phyloP scores from a whole-genome alignment of 2,888 invertebrate genomes.

The Chrysotoxum bicinctum region DNA sequence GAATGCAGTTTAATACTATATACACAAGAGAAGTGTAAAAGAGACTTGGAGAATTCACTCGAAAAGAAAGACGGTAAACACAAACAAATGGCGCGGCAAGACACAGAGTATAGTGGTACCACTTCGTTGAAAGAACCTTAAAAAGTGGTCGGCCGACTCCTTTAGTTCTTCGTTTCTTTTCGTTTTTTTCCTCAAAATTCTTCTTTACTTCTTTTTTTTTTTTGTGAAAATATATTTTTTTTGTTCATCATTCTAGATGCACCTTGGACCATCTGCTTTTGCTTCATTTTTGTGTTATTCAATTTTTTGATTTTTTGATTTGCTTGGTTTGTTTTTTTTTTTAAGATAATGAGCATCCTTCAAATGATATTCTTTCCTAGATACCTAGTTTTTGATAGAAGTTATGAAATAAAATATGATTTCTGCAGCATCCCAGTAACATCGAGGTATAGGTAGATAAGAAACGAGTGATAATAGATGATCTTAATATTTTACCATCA shows the following conservation, averaged over 20 bases:
- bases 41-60: slow-evolving; percentile 36
- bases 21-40: background rate
- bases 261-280: slow-evolving; percentile 60
- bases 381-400: background rate
- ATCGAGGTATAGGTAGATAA: no score
- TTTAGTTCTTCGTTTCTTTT: slow-evolving; percentile 47
- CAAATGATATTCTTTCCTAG: background rate
- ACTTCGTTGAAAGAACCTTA: slow-evolving; percentile 55
- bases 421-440: background rate
- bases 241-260: slow-evolving; percentile 24
- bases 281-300: slow-evolving; percentile 33
- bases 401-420: background rate
- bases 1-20: slow-evolving; percentile 13
- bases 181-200: background rate
- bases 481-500: no score
- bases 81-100: slow-evolving; percentile 47
- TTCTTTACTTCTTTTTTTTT: slow-evolving; percentile 1
- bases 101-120: slow-evolving; percentile 23
- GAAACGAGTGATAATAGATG: no score
- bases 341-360: background rate
- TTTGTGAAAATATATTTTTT: slow-evolving; percentile 23
- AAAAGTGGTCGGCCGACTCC: slow-evolving; percentile 66
- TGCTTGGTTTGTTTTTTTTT: background rate
- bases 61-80: slow-evolving; percentile 57
- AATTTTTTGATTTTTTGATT: slow-evolving; percentile 20